Evolutionary conservation across 2,888 invertebrate species (phyloP).

Genomic region (Daptonema setosum): DNA sequence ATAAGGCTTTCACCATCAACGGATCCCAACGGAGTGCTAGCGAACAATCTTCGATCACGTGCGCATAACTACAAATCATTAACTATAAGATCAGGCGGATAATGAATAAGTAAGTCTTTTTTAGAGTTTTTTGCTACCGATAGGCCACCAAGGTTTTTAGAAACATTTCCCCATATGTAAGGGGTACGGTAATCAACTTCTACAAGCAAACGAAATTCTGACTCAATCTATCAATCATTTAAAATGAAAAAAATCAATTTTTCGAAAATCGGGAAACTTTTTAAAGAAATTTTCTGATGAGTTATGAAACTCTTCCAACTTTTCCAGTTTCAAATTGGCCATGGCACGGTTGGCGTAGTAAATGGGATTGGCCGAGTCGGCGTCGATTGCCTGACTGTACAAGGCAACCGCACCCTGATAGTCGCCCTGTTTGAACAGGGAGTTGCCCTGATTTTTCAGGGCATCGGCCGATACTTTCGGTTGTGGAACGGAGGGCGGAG

Average conservation of each 20-base stretch:
- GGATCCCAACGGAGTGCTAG: conserved; percentile 29
- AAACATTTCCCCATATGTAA: too few species aligned
- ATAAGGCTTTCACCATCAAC: conserved; percentile 30
- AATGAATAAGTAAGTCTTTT: too few species aligned
- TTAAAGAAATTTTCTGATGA: too few species aligned
- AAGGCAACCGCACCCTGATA: conserved; percentile 9
- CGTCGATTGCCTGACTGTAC: conserved; percentile 8
- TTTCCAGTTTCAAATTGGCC: conserved; percentile 9
- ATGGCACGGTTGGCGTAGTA: conserved; percentile 11
- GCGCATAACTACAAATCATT: conserved; percentile 27
- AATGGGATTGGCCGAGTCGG: conserved; percentile 7
- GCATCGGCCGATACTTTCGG: background rate
- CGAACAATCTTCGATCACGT: conserved; percentile 31
- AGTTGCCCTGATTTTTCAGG: conserved; percentile 7
- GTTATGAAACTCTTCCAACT: background rate
- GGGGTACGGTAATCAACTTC: too few species aligned
- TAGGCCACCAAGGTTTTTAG: too few species aligned
- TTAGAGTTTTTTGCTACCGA: too few species aligned
- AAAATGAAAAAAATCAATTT: too few species aligned
- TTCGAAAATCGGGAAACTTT: too few species aligned
- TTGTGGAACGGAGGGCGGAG: too few species aligned
- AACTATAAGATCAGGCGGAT: background rate
- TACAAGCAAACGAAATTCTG: too few species aligned
- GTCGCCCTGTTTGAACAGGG: conserved; percentile 9
- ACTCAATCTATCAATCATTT: too few species aligned